Evolutionary conservation across 2,888 invertebrate genomes (phyloP), one percentile per base, ranked within the genome.

Genomic region (Lingula anatina): DNA sequence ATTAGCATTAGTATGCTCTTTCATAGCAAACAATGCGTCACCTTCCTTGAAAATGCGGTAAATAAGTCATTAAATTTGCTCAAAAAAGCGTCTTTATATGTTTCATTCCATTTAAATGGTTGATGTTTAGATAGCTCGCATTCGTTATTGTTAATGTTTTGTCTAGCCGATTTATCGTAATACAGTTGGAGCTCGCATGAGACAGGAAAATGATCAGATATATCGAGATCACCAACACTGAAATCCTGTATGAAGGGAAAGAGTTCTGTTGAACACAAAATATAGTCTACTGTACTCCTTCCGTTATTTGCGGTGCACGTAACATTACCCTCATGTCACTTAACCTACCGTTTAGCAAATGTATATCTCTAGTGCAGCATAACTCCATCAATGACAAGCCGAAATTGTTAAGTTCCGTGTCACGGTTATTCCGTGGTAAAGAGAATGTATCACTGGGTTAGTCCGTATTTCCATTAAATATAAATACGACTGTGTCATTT

Each of bases 221-320:
- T 27, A 24, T 41, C 44, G 36, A 24, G 31, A 26, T 35, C 25
- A 25, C 40, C 44, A 12, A 51, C 42, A 20, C 5, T 21, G 42
- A 51, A 51, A 21, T 41, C 38, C 27, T 24, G 25, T 25, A 45
- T 41, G 4, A 42, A 24, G 2, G 39, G n/a, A 20, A 50, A 46
- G 20, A 49, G 24, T 7, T 27, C 18, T 5, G 51, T 40, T 20
- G 50, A 53, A 18, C 36, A 47, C 18, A 47, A 37, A 43, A 53
- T 38, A 21, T 49, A 53, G 36, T 53, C 53, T n/a, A 53, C 53
- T 2, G 35, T 9, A 25, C 49, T 53, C 40, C n/a, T 25, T 23
- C 53, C 53, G 21, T 41, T 41, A 26, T 48, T 48, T 18, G 46
- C 41, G 2, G 26, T 42, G 38, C 49, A 49, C 3, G 50, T 50